Conservation (phyloP, 37 sponge, comb jelly and placozoan species). For the Cliona cf. orientalis region DNA sequence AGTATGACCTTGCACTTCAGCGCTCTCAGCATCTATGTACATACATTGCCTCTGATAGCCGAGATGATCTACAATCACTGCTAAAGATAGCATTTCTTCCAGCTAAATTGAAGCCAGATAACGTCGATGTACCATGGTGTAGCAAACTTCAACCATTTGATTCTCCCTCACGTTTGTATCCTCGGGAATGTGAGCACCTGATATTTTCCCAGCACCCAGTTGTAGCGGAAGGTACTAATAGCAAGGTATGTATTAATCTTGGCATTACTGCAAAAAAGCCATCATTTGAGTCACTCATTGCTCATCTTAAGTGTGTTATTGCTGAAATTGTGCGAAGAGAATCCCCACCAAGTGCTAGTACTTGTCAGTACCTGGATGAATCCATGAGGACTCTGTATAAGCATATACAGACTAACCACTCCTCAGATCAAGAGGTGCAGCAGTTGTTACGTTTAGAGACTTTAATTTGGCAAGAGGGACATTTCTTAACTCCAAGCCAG, state of each 20-base stretch:
- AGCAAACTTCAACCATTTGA: background rate
- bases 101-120: constrained; percentile 13
- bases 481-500: constrained; percentile 21
- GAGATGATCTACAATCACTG: no score
- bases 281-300: background rate
- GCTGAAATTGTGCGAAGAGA: background rate
- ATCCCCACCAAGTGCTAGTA: no score
- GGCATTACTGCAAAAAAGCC: constrained; percentile 21
- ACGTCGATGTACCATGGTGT: constrained; percentile 52
- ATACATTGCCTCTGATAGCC: constrained; percentile 17
- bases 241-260: constrained; percentile 2
- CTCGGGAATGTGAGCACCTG: background rate
- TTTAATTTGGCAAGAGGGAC: constrained; percentile 60
- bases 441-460: no score
- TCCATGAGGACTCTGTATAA: no score
- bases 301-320: constrained; percentile 19
- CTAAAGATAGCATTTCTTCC: constrained; percentile 39
- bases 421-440: no score
- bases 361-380: no score
- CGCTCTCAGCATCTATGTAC: constrained; percentile 15
- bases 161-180: constrained; percentile 19
- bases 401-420: no score
- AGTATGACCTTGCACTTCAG: constrained; percentile 3
- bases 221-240: background rate
- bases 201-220: constrained; percentile 32